Conservation (phyloP, 2,888 invertebrate genomes). For the Ochlodes sylvanus region DNA sequence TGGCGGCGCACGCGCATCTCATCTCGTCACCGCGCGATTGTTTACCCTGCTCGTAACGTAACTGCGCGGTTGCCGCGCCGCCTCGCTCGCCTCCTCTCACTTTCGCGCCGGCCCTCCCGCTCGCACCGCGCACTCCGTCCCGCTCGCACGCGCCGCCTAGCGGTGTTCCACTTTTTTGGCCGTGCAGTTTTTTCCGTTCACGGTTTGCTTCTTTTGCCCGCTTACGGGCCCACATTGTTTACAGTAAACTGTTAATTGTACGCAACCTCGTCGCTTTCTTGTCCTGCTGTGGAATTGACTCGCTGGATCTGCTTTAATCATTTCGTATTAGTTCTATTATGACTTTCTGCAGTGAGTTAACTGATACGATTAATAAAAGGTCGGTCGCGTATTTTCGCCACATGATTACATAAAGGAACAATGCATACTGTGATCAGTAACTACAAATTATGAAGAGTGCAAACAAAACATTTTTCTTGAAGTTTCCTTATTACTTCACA, state of each 20-base stretch:
- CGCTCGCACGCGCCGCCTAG: conserved; percentile 62
- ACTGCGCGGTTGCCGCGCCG: conserved; percentile 77
- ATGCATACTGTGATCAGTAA: neutral
- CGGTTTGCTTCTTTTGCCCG: conserved; percentile 67
- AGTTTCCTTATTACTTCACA: conserved; percentile 1
- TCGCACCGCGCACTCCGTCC: conserved; percentile 58
- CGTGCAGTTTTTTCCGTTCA: conserved; percentile 78
- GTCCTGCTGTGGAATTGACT: neutral
- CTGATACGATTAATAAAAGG: neutral
- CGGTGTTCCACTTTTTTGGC: conserved; percentile 83
- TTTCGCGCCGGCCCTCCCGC: conserved; percentile 71
- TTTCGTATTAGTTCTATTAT: neutral
- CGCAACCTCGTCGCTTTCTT: conserved; percentile 15
- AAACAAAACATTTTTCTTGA: conserved; percentile 2
- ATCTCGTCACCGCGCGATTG: conserved; percentile 78
- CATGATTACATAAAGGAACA: neutral
- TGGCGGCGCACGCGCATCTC: conserved; percentile 75
- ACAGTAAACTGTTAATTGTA: conserved; percentile 56
- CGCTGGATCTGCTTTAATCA: neutral
- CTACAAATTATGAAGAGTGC: neutral
- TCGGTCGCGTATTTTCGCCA: neutral
- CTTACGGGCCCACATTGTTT: conserved; percentile 69
- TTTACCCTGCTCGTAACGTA: conserved; percentile 81
- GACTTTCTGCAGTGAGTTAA: neutral
- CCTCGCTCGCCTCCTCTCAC: conserved; percentile 78